Conservation (phyloP, 1,140 invertebrate genomes). For the Armadillidium nasatum region DNA sequence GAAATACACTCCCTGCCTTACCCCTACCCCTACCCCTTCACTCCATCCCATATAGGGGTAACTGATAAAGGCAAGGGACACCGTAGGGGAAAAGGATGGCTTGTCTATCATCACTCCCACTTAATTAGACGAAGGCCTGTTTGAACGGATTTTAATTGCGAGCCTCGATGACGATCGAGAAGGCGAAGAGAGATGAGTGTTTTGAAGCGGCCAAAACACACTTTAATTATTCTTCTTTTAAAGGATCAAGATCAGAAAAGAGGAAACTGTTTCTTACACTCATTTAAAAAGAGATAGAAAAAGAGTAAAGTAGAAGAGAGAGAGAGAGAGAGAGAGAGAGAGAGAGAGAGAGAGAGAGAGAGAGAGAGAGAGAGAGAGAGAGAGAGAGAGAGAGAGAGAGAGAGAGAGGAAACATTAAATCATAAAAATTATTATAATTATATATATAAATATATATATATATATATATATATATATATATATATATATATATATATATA, state of each 20-base stretch:
- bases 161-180: neutral
- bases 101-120: neutral
- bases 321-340: constrained; percentile 2
- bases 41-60: too few species aligned
- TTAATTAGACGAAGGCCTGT: neutral
- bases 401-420: too few species aligned
- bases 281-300: neutral
- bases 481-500: too few species aligned
- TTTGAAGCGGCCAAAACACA: neutral
- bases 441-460: too few species aligned
- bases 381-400: neutral
- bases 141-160: constrained; percentile 4
- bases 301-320: neutral
- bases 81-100: neutral
- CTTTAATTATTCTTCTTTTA: neutral
- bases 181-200: neutral
- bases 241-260: neutral
- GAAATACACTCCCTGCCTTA: too few species aligned
- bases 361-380: neutral
- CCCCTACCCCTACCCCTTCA: too few species aligned
- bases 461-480: too few species aligned
- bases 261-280: neutral
- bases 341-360: too few species aligned
- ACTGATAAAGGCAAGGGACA: too few species aligned
- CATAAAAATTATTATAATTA: too few species aligned